A percentile compares a stretch with the other conserved stretches of the same genome.
Evolutionary conservation across 2,888 invertebrate species (phyloP).

Genomic region (Metacarcinus magister): DNA sequence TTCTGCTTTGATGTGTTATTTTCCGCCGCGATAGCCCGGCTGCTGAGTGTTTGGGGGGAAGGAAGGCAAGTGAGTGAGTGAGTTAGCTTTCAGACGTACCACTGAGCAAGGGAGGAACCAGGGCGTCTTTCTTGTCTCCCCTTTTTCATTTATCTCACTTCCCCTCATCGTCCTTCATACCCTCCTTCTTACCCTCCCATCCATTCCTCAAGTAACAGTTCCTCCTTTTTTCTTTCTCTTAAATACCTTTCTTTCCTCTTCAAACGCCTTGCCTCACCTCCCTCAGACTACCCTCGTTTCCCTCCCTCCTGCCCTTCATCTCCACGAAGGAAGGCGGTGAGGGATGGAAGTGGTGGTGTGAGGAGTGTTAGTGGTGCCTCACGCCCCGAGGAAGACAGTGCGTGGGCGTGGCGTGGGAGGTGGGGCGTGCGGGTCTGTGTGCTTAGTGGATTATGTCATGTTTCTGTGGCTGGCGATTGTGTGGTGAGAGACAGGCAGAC

Average conservation of each 20-base stretch:
- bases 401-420: neutral
- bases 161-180: neutral
- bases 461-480: neutral
- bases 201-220: neutral
- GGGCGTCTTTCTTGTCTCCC: neutral
- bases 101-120: no score
- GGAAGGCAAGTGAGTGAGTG: neutral
- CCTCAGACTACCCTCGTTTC: neutral
- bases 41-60: neutral
- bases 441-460: conserved; percentile 5
- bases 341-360: neutral
- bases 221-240: neutral
- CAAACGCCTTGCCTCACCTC: no score
- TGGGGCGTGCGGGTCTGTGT: conserved; percentile 43
- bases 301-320: neutral
- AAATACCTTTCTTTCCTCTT: neutral
- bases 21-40: neutral
- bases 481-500: neutral
- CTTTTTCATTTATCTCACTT: neutral
- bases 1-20: neutral
- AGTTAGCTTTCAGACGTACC: neutral
- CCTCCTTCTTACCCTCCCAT: conserved; percentile 12
- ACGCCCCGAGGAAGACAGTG: neutral
- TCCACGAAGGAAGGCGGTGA: neutral
- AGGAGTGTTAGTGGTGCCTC: neutral